Base-by-base conservation (phyloP, 1,140 invertebrate species). In the Drosophila arizonae region DNA sequence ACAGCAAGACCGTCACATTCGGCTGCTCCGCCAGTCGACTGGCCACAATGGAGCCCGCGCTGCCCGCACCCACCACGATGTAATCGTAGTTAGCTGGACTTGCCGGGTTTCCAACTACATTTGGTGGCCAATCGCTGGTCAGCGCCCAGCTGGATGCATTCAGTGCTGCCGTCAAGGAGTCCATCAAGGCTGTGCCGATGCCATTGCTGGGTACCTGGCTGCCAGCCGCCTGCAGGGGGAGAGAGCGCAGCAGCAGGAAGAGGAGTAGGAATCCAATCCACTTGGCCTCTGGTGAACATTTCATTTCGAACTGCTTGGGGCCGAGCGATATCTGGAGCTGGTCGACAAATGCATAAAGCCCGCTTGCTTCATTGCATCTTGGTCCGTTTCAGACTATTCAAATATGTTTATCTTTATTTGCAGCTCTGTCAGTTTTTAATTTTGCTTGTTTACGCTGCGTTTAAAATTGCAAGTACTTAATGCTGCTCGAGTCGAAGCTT, bases 21-120 rank as follows among this genome's bases (percentile, higher is more conserved):
- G 56, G 50, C 21, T 64, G 55, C 28, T 92, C 90, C 30, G 81
- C 90, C 13, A 92, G 24, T 0, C 90, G 76, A 45, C 87, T 91
- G 41, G 58, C 93, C 92, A 72, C 92, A 30, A 95, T 94, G 43
- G 94, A 93, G 2, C 95, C 95, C 0, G 95, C 94, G 3, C 94
- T 93, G 26, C 93, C 93, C 2, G 92, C 93, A 0, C 94, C 94
- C n/a, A 94, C 92, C 4, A 94, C 88, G 51, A 94, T 92, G 33
- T 93, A 94, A 54, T 94, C 93, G 64, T 92, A 94, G 50, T 13
- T 69, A 4, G 30, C 21, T 1, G 3, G 15, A 4, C 41, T 28
- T 2, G 50, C 17, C 2, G 21, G 41, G 4, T 5, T 43, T 48
- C 68, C 56, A 4, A 4, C n/a, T 60, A 24, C 0, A 1, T n/a